Evolutionary conservation across 2,113 vertebrate genomes (phyloP).

Genomic region (human (Homo sapiens)): GRCh38 chr17:55781001-55781500

Average conservation of each 20-base stretch:
- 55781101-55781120: background rate
- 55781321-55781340: background rate
- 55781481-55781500: background rate
- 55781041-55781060: background rate
- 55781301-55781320: background rate
- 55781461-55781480: background rate
- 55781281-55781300: background rate
- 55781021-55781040: background rate
- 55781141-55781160: background rate
- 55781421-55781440: background rate
- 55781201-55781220: background rate
- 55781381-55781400: background rate
- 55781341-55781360: background rate
- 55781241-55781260: background rate
- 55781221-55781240: background rate
- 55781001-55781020: background rate
- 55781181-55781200: background rate
- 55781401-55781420: background rate
- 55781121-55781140: background rate
- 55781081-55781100: background rate
- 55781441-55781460: background rate
- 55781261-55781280: background rate
- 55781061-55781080: background rate
- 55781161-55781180: background rate
- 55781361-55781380: background rate